Evolutionary conservation across 2,113 vertebrate species (phyloP), one percentile per base, ranked within the genome.

Genomic region (Seriola rivoliana): DNA sequence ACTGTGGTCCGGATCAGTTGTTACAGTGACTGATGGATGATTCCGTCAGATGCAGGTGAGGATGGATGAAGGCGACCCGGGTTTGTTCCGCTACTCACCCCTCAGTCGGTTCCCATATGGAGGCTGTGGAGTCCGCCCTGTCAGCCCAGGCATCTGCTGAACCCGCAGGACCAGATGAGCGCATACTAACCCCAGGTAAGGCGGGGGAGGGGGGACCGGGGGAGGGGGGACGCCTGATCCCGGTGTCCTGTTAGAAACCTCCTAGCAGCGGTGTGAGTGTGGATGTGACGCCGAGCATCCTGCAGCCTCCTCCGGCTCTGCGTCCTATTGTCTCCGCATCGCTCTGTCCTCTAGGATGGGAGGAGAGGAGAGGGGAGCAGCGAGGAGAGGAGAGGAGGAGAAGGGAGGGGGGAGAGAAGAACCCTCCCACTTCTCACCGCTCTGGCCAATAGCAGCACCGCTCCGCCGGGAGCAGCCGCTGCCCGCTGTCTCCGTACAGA

Each of bases 401-500:
- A 29, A 10, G 34, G 25, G 8, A 21, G 32, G 8, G 44, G 62
- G 48, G 69, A 19, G 8, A 8, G 4, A 13, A 38, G 46, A 62
- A 8, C 82, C 84, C 84, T 19, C 64, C 89, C 82, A 5, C 69
- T 66, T 32, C 40, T 62, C 62, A 3, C 5, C 1, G 66, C 58
- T 21, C 78, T 54, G 75, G 55, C 95, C 92, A 95, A 95, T 95
- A 60, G 48, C 74, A 75, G 88, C 78, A 80, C 84, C 8, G 90
- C 80, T 80, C 88, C 80, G 80, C 81, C 65, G 70, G 82, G 79
- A 72, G 80, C 88, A 46, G 78, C 77, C 50, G 76, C 89, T 81
- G 82, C 82, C 81, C 83, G 79, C 91, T 94, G 94, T 94, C 92
- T 94, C 93, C 89, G 77, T 93, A 93, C 94, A 95, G 93, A 95